phyloP scores from a whole-genome alignment of 2,113 vertebrate genomes.

The Cynopterus brachyotis region DNA sequence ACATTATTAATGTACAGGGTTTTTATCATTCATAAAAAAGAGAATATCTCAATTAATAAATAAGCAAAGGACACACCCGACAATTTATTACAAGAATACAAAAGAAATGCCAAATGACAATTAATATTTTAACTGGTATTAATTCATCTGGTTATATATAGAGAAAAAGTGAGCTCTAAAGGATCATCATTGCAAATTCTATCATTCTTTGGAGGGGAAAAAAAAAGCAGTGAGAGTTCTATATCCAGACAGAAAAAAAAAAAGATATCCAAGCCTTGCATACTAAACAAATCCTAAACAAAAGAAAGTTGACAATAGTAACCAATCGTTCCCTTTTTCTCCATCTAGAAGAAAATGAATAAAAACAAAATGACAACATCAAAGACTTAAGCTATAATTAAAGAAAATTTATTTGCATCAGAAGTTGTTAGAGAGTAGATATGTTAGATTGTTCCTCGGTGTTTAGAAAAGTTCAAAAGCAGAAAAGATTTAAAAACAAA shows the following conservation, averaged over 20 bases:
- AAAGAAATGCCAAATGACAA: neutral
- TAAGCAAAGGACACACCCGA: neutral
- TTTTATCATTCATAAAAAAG: neutral
- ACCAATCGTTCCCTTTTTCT: constrained; percentile 55
- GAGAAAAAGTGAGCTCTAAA: neutral
- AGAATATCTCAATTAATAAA: neutral
- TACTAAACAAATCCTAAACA: constrained; percentile 51
- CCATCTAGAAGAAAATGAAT: constrained; percentile 28
- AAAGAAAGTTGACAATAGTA: constrained; percentile 57
- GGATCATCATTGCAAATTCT: neutral
- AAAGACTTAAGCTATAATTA: constrained; percentile 48
- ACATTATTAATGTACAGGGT: neutral
- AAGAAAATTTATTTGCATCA: constrained; percentile 36
- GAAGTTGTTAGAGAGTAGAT: neutral
- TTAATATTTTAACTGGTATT: neutral
- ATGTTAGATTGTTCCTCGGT: neutral
- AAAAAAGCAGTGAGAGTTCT: neutral
- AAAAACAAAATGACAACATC: constrained; percentile 8
- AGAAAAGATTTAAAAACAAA: constrained; percentile 26
- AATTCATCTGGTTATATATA: neutral
- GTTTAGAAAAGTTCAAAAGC: constrained; percentile 15
- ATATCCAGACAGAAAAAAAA: neutral
- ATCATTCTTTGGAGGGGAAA: neutral
- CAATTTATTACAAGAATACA: neutral
- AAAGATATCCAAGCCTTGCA: constrained; percentile 24